Conservation (phyloP, 2,888 invertebrate genomes). For the Coelinius sp. region DNA sequence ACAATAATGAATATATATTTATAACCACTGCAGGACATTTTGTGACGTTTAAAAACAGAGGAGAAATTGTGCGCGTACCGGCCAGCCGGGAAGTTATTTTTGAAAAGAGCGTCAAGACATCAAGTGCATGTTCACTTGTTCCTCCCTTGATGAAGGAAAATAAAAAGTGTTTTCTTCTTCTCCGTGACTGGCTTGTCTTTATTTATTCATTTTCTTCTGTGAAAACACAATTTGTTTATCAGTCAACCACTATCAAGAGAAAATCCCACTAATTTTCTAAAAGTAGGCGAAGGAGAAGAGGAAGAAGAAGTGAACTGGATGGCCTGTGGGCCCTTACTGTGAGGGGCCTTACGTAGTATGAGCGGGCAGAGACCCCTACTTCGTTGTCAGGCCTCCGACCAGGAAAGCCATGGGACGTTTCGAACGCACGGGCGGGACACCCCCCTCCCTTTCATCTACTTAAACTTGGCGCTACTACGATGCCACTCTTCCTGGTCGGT, state of each 20-base stretch:
- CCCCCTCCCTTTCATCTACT: constrained; percentile 40
- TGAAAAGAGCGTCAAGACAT: constrained; percentile 38
- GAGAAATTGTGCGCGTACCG: constrained; percentile 37
- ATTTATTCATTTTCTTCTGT: background rate
- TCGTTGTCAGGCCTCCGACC: constrained; percentile 51
- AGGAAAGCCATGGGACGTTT: constrained; percentile 40
- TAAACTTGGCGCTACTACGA: constrained; percentile 24
- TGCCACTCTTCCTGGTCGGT: constrained; percentile 44
- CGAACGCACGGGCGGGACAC: constrained; percentile 34
- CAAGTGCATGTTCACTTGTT: constrained; percentile 14
- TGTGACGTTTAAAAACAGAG: background rate
- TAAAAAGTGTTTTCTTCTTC: constrained; percentile 14
- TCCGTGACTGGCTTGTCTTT: background rate
- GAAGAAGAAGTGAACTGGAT: constrained; percentile 67
- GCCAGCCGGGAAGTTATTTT: constrained; percentile 41
- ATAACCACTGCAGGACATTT: background rate
- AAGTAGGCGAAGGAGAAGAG: constrained; percentile 61
- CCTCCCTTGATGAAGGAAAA: constrained; percentile 12
- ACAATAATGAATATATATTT: background rate
- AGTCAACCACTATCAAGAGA: constrained; percentile 49
- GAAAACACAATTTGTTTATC: constrained; percentile 10
- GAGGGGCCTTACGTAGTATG: constrained; percentile 62
- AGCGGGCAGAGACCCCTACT: constrained; percentile 58
- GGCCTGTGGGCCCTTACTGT: constrained; percentile 70
- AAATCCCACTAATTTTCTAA: constrained; percentile 65